These are phyloP conservation scores for Gavia stellata DNA, from an alignment of 2,113 vertebrate species.

Conservation along the genomic window DNA sequence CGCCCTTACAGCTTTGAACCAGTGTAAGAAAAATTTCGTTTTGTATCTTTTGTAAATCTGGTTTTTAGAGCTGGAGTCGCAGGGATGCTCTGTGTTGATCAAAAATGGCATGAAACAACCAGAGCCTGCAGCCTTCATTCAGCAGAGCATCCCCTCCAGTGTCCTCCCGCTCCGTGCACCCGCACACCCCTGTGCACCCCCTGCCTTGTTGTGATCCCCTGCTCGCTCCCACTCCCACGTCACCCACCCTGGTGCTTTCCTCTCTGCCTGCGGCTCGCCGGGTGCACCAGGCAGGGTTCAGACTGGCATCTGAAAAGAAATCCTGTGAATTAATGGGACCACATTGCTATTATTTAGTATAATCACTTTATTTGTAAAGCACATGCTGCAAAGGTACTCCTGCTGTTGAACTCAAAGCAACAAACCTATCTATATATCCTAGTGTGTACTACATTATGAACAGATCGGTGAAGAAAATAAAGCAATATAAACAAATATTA, in stretches of 20 bases:
- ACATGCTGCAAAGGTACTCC: constrained; percentile 14
- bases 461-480: constrained; percentile 15
- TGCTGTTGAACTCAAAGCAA: constrained; percentile 23
- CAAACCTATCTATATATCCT: not conserved
- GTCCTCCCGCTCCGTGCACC: not conserved
- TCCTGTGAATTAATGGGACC: constrained; percentile 2
- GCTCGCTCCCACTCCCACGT: fast-evolving
- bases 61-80: not conserved
- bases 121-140: not conserved
- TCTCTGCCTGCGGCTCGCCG: not conserved
- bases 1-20: not conserved
- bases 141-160: not conserved
- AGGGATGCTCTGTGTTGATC: not conserved
- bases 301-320: not conserved
- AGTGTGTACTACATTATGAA: not conserved
- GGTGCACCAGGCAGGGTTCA: not conserved
- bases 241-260: not conserved
- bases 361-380: constrained; percentile 46
- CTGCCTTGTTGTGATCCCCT: not conserved
- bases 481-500: constrained; percentile 43
- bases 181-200: not conserved
- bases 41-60: not conserved
- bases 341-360: not conserved
- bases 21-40: not conserved
- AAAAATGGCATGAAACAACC: not conserved